Percentiles rank a stretch among this genome's conserved stretches.
phyloP scores from a whole-genome alignment of 1,140 invertebrate species.

The Nomia melanderi region DNA sequence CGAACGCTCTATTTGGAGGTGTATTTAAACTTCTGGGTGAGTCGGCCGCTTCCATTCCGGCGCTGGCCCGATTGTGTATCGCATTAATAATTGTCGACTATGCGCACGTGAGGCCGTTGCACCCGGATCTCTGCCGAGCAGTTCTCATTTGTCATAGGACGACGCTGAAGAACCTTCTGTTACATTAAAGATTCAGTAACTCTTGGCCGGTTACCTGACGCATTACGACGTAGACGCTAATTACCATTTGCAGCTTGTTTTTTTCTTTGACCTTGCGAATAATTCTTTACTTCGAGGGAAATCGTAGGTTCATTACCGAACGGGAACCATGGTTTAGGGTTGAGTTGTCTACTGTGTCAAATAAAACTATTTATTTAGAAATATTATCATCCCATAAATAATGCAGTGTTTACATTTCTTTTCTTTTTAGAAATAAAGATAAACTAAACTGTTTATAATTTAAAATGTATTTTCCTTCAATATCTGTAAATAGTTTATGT shows the following conservation, averaged over 20 bases:
- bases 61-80: slow-evolving; percentile 22
- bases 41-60: slow-evolving; percentile 6
- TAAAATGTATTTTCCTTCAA: too few species aligned
- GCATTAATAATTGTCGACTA: slow-evolving; percentile 17
- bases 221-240: neutral
- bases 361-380: too few species aligned
- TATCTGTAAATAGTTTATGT: too few species aligned
- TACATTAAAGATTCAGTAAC: neutral
- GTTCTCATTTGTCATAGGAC: slow-evolving; percentile 24
- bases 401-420: too few species aligned
- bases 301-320: neutral
- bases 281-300: neutral
- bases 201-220: neutral
- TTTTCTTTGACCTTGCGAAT: neutral
- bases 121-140: slow-evolving; percentile 4
- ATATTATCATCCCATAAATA: too few species aligned
- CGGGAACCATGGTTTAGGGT: too few species aligned
- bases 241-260: neutral
- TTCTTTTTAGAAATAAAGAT: too few species aligned
- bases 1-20: neutral
- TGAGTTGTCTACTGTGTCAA: too few species aligned
- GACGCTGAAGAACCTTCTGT: slow-evolving; percentile 6
- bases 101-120: slow-evolving; percentile 15
- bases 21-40: slow-evolving; percentile 9
- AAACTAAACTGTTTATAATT: too few species aligned